These are phyloP conservation scores for Drosophila ohnishii DNA, from an alignment of 1,140 invertebrate species.

Conservation along the genomic window DNA sequence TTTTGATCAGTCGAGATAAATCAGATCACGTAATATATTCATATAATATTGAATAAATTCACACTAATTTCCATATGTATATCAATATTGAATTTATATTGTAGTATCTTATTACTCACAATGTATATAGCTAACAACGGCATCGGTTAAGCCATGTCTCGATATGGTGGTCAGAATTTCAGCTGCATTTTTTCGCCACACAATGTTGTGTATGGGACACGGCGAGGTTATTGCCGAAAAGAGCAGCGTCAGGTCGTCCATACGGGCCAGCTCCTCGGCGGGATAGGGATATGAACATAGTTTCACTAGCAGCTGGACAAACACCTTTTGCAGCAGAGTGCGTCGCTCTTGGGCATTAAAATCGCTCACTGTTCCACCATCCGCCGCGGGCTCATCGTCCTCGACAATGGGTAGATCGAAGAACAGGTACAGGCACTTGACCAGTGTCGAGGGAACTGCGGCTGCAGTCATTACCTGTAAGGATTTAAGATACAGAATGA, in stretches of 20 bases:
- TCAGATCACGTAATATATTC: neutral
- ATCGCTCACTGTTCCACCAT: constrained; percentile 86
- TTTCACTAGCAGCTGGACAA: constrained; percentile 97
- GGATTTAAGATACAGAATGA: neutral
- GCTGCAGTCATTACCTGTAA: constrained; percentile 95
- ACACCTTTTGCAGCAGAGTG: constrained; percentile 97
- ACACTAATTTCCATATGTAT: neutral
- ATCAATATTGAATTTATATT: no score
- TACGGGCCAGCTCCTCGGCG: constrained; percentile 97
- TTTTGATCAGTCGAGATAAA: neutral
- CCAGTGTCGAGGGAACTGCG: constrained; percentile 97
- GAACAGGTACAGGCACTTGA: constrained; percentile 99
- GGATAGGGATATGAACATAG: constrained; percentile 96
- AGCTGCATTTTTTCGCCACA: constrained; percentile 96
- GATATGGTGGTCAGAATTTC: constrained; percentile 97
- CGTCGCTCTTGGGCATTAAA: constrained; percentile 95
- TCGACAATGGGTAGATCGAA: constrained; percentile 97
- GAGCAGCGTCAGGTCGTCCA: constrained; percentile 97
- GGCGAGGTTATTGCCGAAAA: constrained; percentile 98
- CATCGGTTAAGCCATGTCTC: constrained; percentile 94
- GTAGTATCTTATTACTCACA: constrained; percentile 87
- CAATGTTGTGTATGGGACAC: constrained; percentile 95
- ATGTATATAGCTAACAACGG: constrained; percentile 98
- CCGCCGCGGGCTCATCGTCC: constrained; percentile 85
- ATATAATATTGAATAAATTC: neutral